Evolutionary conservation across 2,888 invertebrate genomes (phyloP).

Genomic region (Drosophila histrio): DNA sequence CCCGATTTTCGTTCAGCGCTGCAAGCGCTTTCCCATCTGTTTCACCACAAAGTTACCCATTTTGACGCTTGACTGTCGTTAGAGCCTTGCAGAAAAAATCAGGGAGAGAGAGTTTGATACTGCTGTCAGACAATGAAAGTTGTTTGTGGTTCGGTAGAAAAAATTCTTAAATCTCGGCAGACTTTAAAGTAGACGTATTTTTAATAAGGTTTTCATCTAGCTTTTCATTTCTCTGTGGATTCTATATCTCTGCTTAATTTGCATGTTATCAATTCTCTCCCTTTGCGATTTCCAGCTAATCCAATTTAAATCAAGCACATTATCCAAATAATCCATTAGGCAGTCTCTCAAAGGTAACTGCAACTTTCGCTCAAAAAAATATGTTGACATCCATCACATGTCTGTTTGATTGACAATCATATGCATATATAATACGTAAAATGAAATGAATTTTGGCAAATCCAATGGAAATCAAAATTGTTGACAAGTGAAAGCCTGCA

Average conservation of each 20-base stretch:
- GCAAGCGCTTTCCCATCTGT: conserved; percentile 29
- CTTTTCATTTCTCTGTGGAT: background rate
- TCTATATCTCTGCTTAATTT: background rate
- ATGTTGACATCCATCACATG: background rate
- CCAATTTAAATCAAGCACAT: conserved; percentile 38
- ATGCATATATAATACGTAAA: conserved; percentile 62
- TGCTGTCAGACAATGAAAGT: conserved; percentile 8
- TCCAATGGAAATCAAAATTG: conserved; percentile 32
- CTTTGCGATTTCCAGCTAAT: conserved; percentile 19
- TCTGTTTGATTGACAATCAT: conserved; percentile 63
- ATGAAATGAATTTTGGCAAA: conserved; percentile 46
- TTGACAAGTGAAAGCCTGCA: conserved; percentile 15
- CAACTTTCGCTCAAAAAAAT: background rate
- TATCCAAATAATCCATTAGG: conserved; percentile 26
- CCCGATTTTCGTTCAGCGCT: conserved; percentile 68
- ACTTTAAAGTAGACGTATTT: background rate
- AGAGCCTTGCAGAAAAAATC: background rate
- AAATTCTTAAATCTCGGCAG: conserved; percentile 3
- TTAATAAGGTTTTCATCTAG: background rate
- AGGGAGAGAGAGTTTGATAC: background rate
- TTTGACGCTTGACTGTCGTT: conserved; percentile 76
- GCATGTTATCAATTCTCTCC: background rate
- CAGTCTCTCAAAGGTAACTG: conserved; percentile 16
- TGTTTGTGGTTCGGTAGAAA: background rate
- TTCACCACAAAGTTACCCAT: conserved; percentile 34